These are phyloP conservation scores for Puntigrus tetrazona DNA, from an alignment of 2,113 vertebrate genomes.

Conservation along the genomic window DNA sequence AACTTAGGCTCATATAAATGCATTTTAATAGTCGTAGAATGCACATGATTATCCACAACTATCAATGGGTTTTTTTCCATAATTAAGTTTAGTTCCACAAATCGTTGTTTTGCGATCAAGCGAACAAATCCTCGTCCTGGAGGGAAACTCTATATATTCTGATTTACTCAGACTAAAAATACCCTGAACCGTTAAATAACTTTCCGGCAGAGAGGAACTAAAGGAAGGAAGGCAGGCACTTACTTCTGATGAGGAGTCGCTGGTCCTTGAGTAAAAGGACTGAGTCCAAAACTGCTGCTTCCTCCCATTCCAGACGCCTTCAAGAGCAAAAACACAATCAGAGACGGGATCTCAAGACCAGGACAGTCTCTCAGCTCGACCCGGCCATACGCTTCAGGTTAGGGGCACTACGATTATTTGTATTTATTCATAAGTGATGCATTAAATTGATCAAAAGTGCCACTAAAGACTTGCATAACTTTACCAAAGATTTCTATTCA, in stretches of 20 bases:
- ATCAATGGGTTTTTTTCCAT: too few species aligned
- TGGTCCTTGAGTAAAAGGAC: constrained; percentile 90
- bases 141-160: not conserved
- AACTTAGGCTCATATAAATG: too few species aligned
- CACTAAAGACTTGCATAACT: too few species aligned
- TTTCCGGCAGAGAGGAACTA: not conserved
- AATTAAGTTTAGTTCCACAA: too few species aligned
- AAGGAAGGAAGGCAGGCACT: constrained; percentile 57
- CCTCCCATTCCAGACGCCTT: constrained; percentile 87
- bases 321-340: constrained; percentile 29
- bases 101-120: not conserved
- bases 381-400: not conserved
- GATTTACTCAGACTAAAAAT: not conserved
- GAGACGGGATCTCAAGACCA: not conserved
- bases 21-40: too few species aligned
- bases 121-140: not conserved
- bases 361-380: not conserved
- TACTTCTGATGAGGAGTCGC: constrained; percentile 94
- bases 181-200: not conserved
- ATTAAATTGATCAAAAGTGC: too few species aligned
- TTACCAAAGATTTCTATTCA: too few species aligned
- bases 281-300: constrained; percentile 88
- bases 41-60: too few species aligned
- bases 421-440: not conserved
- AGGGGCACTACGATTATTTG: not conserved